Evolutionary conservation across 2,888 invertebrate species (phyloP), one percentile per base, ranked within the genome.

Genomic region (Chrysotoxum bicinctum): DNA sequence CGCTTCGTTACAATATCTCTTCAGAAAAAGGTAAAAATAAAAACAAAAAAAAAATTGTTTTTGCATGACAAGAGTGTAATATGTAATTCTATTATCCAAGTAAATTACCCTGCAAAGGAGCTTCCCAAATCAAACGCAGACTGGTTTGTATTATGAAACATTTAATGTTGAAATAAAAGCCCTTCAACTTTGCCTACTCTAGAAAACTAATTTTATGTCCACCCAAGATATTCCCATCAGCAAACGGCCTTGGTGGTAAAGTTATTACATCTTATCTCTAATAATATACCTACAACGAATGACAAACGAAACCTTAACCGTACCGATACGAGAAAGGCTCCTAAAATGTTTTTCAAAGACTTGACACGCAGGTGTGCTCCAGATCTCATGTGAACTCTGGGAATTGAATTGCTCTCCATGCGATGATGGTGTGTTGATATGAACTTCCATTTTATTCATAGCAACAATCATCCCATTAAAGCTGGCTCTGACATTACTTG

Each of bases 321-420:
- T 32, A 54, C 5, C 26, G 7, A 6, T 30, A 5, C 26, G 43
- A 62, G 43, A 62, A 62, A 45, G n/a, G 14, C 45, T 62, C 12
- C 6, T n/a, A 37, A 35, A 26, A 19, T 73, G 1, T 21, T 56
- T 64, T 56, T 19, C 12, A 50, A 60, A 60, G 16, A 60, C 21
- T 48, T 60, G 70, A 77, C 77, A 77, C 58, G 70, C 77, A 77
- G 60, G 69, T 70, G 60, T 77, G 52, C 60, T 77, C 52, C 52
- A 69, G 23, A 62, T 62, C 3, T 21, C 30, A 77, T 16, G 60
- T 54, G 60, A 62, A 70, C 32, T 70, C 76, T 40, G 58, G n/a
- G 40, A 62, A 16, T 30, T 23, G n/a, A n/a, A 56, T 14, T 26
- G 3, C 35, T 32, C 4, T 26, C 9, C n/a, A n/a, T n/a, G n/a